Percentiles rank a stretch among this genome's conserved stretches.
Evolutionary conservation across 2,113 vertebrate species (phyloP).

Genomic region (Eidolon helvum): DNA sequence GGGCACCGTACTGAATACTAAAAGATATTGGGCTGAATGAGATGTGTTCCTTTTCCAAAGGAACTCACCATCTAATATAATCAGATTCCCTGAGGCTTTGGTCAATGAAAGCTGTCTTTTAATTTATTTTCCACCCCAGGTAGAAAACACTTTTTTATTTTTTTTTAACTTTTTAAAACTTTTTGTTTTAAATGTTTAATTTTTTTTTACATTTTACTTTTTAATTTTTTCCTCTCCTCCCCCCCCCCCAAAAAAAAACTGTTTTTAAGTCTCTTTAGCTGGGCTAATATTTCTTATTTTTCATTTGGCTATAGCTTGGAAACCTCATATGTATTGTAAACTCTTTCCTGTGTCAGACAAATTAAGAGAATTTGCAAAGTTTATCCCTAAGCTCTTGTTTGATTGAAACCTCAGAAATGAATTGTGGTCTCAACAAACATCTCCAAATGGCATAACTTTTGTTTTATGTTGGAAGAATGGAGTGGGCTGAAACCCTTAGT

Average conservation of each 20-base stretch:
- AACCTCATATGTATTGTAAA: constrained; percentile 63
- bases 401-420: constrained; percentile 58
- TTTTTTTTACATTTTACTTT: too few relatives aligned
- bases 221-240: too few relatives aligned
- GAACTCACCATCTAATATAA: neutral
- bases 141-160: too few relatives aligned
- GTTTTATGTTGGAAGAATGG: constrained; percentile 18
- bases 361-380: constrained; percentile 60
- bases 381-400: constrained; percentile 25
- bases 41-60: constrained; percentile 20
- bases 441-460: constrained; percentile 49
- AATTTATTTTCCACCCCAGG: too few relatives aligned
- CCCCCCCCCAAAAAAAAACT: rapidly evolving
- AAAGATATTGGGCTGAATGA: neutral
- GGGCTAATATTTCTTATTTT: constrained; percentile 40
- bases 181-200: too few relatives aligned
- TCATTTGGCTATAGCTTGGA: constrained; percentile 42
- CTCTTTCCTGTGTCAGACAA: constrained; percentile 59
- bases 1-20: neutral
- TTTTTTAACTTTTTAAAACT: too few relatives aligned
- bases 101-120: neutral
- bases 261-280: neutral
- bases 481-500: neutral
- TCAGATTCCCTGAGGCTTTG: constrained; percentile 20
- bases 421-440: constrained; percentile 39